These are phyloP conservation scores for Isoperla grammatica DNA, from an alignment of 2,888 invertebrate genomes.

Conservation along the genomic window DNA sequence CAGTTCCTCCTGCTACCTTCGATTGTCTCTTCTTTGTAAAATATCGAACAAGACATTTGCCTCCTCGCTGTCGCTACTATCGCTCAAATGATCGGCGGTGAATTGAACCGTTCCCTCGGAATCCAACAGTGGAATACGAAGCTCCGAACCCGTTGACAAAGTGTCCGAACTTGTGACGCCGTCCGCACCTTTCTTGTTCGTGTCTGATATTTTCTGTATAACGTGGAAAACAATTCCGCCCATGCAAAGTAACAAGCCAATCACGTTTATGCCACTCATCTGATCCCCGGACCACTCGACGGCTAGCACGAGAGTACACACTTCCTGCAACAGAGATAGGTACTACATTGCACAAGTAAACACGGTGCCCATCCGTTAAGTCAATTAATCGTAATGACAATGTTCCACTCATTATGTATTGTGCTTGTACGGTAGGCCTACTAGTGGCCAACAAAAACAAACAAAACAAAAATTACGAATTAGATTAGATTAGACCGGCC, in stretches of 20 bases:
- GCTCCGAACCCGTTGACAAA: slow-evolving; percentile 10
- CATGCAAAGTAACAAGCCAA: slow-evolving; percentile 82
- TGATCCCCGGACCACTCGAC: slow-evolving; percentile 81
- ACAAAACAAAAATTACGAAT: too few relatives aligned
- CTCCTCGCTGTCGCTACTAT: slow-evolving; percentile 21
- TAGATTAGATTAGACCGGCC: too few relatives aligned
- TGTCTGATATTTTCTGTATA: background rate
- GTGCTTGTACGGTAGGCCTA: too few relatives aligned
- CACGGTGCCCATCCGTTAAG: too few relatives aligned
- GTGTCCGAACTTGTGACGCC: background rate
- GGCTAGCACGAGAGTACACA: slow-evolving; percentile 84
- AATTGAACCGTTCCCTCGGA: slow-evolving; percentile 22
- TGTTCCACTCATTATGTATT: background rate
- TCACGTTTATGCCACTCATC: slow-evolving; percentile 72
- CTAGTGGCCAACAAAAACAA: too few relatives aligned
- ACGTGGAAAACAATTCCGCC: slow-evolving; percentile 79
- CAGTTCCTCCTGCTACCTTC: slow-evolving; percentile 17
- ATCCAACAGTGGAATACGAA: slow-evolving; percentile 20
- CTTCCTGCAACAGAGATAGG: slow-evolving; percentile 89
- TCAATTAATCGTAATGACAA: too few relatives aligned
- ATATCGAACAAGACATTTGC: slow-evolving; percentile 23
- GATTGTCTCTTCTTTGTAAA: slow-evolving; percentile 24
- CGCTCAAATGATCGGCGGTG: slow-evolving; percentile 3
- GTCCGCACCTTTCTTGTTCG: background rate
- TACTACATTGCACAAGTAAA: too few relatives aligned